Evolutionary conservation across 2,113 vertebrate genomes (phyloP), one percentile per base, ranked within the genome.

Genomic region (Saccopteryx bilineata): DNA sequence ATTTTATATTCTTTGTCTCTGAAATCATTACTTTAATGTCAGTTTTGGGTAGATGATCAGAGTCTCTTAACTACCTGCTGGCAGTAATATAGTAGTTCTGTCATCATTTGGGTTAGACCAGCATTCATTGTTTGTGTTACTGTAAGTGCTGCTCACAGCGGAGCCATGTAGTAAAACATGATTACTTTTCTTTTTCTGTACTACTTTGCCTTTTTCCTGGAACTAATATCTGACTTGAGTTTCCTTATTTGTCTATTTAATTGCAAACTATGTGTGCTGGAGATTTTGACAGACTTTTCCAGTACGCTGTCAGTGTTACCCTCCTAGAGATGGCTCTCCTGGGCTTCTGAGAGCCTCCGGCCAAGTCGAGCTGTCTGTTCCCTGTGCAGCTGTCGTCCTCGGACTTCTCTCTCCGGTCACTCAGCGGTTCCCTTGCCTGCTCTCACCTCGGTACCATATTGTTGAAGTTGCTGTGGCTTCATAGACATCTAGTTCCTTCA

Each of bases 141-240:
- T 63, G 15, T 54, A 46, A 72, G 46, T 88, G 56, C 65, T 52
- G 0, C 69, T 80, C 69, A 60, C 11, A 83, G 1, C 48, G 85
- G 13, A 78, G 31, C 39, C 23, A 66, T 69, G 31, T 58, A 31
- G 14, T 78, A 72, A 87, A 65, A 66, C 24, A 52, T 58, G 18
- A 58, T 72, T 39, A 39, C 39, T 74, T 95, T 87, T 56, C 31
- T 12, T 88, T 54, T 65, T 83, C 12, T 83, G 10, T 65, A 11
- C 75, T 68, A 7, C 83, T 54, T 56, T 96, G 82, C 15, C 15
- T 60, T 60, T 82, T 69, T 95, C 68, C 48, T 87, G 50, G 19
- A 84, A 91, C n/a, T 95, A 86, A 79, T 58, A 76, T 63, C 46
- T 90, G 66, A 72, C n/a, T 83, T 79, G 50, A 78, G 19, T 48